Conservation (phyloP, 2,113 vertebrate species). For the Eulemur rufifrons region DNA sequence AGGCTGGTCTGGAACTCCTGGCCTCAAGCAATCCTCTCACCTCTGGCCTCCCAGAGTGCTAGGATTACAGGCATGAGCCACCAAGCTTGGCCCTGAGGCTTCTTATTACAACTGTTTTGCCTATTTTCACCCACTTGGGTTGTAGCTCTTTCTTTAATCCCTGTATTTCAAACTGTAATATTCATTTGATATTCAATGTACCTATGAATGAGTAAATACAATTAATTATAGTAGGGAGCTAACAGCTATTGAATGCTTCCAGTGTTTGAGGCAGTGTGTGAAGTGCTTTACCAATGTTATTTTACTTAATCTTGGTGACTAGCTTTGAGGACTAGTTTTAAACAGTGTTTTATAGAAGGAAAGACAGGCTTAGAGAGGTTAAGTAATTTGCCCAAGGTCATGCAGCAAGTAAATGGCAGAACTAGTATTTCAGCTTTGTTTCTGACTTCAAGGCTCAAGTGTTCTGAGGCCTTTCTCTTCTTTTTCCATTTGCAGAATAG, state of each 20-base stretch:
- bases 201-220: neutral
- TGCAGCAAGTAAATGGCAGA: neutral
- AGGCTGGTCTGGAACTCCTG: too few species aligned
- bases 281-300: neutral
- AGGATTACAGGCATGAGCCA: too few species aligned
- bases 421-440: neutral
- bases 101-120: neutral
- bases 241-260: neutral
- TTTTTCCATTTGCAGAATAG: neutral
- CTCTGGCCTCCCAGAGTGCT: too few species aligned
- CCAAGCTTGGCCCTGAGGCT: neutral
- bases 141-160: neutral
- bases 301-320: neutral
- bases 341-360: neutral
- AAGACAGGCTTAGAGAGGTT: neutral
- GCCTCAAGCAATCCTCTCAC: too few species aligned
- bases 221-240: neutral
- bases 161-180: neutral
- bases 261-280: neutral
- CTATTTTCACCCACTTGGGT: neutral
- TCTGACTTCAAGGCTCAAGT: neutral
- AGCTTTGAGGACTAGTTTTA: neutral
- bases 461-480: neutral
- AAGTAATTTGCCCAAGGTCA: neutral
- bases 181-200: neutral